A percentile compares a stretch with the other conserved stretches of the same genome.
phyloP scores from a whole-genome alignment of 2,113 vertebrate species.

The Paracanthobrama guichenoti region DNA sequence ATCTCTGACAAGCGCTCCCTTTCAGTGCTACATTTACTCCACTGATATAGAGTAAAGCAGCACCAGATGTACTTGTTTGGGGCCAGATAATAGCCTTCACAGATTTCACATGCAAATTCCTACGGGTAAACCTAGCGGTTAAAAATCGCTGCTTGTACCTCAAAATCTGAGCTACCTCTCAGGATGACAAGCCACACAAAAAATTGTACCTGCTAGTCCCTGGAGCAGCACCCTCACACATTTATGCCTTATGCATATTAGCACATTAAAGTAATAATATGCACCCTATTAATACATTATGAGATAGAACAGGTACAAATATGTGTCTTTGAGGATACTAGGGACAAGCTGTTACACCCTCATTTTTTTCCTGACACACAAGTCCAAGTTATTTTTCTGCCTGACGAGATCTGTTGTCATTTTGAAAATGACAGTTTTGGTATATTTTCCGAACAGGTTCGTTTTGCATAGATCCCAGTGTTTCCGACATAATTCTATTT shows the following conservation, averaged over 20 bases:
- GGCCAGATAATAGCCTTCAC: conserved; percentile 6
- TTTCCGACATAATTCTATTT: background rate
- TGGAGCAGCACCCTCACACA: background rate
- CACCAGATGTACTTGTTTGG: conserved; percentile 10
- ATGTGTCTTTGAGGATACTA: background rate
- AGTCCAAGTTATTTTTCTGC: background rate
- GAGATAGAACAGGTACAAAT: background rate
- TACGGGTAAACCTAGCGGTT: background rate
- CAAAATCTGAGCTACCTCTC: background rate
- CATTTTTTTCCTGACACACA: background rate
- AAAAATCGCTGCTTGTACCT: background rate
- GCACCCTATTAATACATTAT: background rate
- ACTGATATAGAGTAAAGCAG: conserved; percentile 6
- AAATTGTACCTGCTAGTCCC: background rate
- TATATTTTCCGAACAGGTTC: background rate
- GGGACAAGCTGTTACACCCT: background rate
- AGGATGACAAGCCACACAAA: background rate
- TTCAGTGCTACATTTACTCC: conserved; percentile 21
- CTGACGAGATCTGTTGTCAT: background rate
- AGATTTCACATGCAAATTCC: conserved; percentile 5
- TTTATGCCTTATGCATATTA: background rate
- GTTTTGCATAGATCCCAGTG: background rate
- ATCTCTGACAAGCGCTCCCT: conserved; percentile 25
- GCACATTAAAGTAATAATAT: background rate
- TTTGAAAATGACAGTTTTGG: background rate